These are phyloP conservation scores for Toxotes jaculatrix DNA, from an alignment of 2,113 vertebrate genomes.

Conservation along the genomic window DNA sequence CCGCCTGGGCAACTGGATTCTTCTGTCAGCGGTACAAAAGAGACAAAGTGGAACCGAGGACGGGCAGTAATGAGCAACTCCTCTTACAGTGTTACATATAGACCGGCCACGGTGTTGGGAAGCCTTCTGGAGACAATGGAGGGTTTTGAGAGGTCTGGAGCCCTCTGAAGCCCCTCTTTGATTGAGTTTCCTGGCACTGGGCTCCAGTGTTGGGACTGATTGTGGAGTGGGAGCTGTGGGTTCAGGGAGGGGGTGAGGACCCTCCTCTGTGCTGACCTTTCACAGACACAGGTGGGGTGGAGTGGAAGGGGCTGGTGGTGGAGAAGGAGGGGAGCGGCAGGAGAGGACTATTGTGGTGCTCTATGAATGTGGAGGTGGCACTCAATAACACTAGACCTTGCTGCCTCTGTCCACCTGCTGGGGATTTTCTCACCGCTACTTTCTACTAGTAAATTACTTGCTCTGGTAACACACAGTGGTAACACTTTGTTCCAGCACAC, in stretches of 20 bases:
- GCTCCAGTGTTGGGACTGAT: slow-evolving; percentile 70
- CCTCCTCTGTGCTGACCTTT: slow-evolving; percentile 79
- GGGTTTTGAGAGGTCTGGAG: slow-evolving; percentile 73
- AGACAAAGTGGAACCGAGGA: slow-evolving; percentile 75
- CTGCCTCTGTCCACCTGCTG: slow-evolving; percentile 69
- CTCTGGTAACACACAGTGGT: slow-evolving; percentile 21
- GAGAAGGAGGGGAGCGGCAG: slow-evolving; percentile 47
- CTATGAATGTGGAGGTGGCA: slow-evolving; percentile 70
- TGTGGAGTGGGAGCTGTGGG: slow-evolving; percentile 66
- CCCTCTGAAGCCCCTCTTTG: slow-evolving; percentile 78
- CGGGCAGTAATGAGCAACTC: slow-evolving; percentile 80
- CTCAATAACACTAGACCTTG: slow-evolving; percentile 68
- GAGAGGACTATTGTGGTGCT: slow-evolving; percentile 66
- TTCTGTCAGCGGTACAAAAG: slow-evolving; percentile 78
- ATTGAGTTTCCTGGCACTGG: slow-evolving; percentile 80
- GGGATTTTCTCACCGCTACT: slow-evolving; percentile 70
- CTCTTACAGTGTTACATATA: slow-evolving; percentile 82
- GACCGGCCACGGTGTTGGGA: slow-evolving; percentile 63
- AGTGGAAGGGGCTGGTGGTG: slow-evolving; percentile 46
- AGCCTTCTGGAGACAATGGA: slow-evolving; percentile 77
- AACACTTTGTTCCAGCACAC: slow-evolving; percentile 21
- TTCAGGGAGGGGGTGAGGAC: slow-evolving; percentile 60
- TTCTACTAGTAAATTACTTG: slow-evolving; percentile 43
- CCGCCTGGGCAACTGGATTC: slow-evolving; percentile 71
- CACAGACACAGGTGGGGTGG: slow-evolving; percentile 79